These are phyloP conservation scores for Marisa cornuarietis DNA, from an alignment of 1,140 invertebrate genomes.

Conservation along the genomic window DNA sequence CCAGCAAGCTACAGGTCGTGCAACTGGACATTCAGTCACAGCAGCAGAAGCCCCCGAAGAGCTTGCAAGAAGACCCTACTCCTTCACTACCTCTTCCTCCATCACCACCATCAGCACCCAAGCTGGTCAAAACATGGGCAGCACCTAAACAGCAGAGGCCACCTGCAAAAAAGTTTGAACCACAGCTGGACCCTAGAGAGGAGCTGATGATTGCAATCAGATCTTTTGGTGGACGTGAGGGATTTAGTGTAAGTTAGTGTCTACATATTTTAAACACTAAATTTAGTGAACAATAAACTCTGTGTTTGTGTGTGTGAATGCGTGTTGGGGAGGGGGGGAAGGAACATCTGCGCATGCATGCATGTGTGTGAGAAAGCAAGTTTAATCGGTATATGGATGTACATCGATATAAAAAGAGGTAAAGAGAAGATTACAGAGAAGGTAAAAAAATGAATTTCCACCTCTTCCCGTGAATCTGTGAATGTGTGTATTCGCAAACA, in stretches of 20 bases:
- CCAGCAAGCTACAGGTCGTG: slow-evolving; percentile 44
- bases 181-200: slow-evolving; percentile 71
- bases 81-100: slow-evolving; percentile 21
- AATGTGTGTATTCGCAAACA: too few relatives aligned
- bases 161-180: slow-evolving; percentile 48
- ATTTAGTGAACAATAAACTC: not conserved
- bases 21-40: slow-evolving; percentile 13
- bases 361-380: not conserved
- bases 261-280: not conserved
- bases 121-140: slow-evolving; percentile 27
- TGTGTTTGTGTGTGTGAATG: slow-evolving; percentile 11
- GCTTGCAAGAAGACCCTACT: not conserved
- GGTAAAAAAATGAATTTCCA: too few relatives aligned
- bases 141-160: slow-evolving; percentile 29
- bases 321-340: not conserved
- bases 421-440: too few relatives aligned
- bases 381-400: too few relatives aligned
- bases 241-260: slow-evolving; percentile 55
- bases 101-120: slow-evolving; percentile 7
- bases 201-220: slow-evolving; percentile 78
- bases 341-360: not conserved
- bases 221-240: slow-evolving; percentile 73
- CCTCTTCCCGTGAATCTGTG: too few relatives aligned
- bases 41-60: not conserved
- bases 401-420: too few relatives aligned